Base-by-base conservation (phyloP, 2,888 invertebrate genomes). In the Drosophila mulleri region DNA sequence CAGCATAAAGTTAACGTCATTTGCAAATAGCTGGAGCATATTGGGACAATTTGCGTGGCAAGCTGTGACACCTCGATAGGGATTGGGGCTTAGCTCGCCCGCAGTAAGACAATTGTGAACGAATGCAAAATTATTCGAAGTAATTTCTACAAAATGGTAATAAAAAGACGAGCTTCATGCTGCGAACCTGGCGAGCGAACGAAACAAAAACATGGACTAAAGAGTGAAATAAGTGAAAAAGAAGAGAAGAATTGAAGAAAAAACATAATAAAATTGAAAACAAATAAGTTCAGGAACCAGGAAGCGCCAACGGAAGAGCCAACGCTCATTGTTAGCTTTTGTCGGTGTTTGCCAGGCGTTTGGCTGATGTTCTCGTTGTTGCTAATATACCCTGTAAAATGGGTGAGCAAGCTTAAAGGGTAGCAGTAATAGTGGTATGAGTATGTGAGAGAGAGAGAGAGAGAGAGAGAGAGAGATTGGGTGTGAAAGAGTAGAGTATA, bases 231-330 rank as follows among this genome's bases (percentile, higher is more conserved):
- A 48, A 3, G 39, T 41, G 12, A 16, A n/a, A 26, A 37, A 14
- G 18, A 2, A 50, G 20, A 2, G 16, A 12, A 63, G 18, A 67
- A 45, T 41, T 48, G 42, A 48, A 50, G 32, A n/a, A 35, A 29
- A 48, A 58, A 56, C 72, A 72, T 73, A 73, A 83, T 71, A 75
- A 83, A 83, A 83, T 83, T 83, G 81, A 68, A 79, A 85, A 85
- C 83, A 85, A 83, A 83, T 83, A 79, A 78, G 79, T 77, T 81
- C 65, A 83, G 80, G 68, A 75, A 72, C 65, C 73, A 68, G 75
- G 84, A 80, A 80, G 66, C 72, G 60, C 57, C 74, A 71, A 54
- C 79, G 83, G 83, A 83, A 83, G 63, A 78, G 75, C 54, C 35
- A 56, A 42, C 76, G 72, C 72, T 83, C 72, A 76, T 78, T 82